Base-by-base conservation (phyloP, 1,140 invertebrate genomes). In the Diploscapter pachys region DNA sequence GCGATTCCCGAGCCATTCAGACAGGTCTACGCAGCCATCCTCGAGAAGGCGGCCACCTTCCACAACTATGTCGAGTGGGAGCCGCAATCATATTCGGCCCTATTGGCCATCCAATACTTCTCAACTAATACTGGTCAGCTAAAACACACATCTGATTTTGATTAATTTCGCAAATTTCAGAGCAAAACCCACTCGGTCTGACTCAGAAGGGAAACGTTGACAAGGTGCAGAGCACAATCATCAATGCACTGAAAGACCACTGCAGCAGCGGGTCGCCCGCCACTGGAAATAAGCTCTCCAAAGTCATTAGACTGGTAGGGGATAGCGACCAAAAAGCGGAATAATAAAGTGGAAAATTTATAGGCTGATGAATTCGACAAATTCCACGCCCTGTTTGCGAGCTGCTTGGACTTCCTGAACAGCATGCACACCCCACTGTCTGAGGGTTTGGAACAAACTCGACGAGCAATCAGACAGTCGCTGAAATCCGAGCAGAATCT, bases 201-300 rank as follows among this genome's bases (percentile, higher is more conserved):
- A 50, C 71, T 4, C 77, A 81, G 13, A 76, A 79, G 54, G 5
- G 72, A 8, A 54, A 65, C 2, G 74, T 84, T 48, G 84, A 83
- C 63, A 76, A 76, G 13, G 61, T 85, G n/a, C 78, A 85, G 56
- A 81, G 78, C 63, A 85, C 84, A 4, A 79, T 85, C 62, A 76
- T 85, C 31, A 85, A 85, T 70, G 83, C 83, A 4, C 75, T 85
- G 11, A 85, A 85, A 63, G 83, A 85, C 65, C 84, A 85, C 65
- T 85, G 84, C 67, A 86, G 79, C 68, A 72, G 68, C 8, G 68
- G 53, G 68, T 4, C 71, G 8, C 48, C 65, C 3, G 31, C 31
- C 31, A 31, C 31, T 31, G 31, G 31, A 31, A 81, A 82, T 13
- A 83, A 83, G 67, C 71, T 85, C 11, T 76, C 81, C 2, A 83